Conservation (phyloP, 1,140 invertebrate genomes). For the Tetragonula clypearis region DNA sequence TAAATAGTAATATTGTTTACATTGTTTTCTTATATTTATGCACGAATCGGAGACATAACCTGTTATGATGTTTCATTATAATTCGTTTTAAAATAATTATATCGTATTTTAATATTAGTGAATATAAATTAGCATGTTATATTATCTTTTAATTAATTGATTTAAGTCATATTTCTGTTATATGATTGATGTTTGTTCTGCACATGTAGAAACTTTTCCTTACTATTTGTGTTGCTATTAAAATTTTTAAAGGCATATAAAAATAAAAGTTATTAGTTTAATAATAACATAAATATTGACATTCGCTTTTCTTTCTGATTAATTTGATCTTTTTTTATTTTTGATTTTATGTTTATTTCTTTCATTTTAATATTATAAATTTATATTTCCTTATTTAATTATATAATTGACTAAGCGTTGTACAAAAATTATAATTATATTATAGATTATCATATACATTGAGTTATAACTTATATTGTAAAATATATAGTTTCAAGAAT, state of each 20-base stretch:
- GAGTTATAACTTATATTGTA: background rate
- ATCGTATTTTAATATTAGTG: background rate
- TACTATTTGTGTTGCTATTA: background rate
- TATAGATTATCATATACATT: background rate
- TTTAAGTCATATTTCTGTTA: slow-evolving; percentile 26
- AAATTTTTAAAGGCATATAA: background rate
- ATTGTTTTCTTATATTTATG: slow-evolving; percentile 62
- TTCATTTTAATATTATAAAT: background rate
- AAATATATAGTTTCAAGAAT: background rate
- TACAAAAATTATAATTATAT: background rate
- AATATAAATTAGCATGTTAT: background rate
- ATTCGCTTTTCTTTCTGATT: background rate
- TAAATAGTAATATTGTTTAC: slow-evolving; percentile 72
- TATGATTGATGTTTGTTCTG: background rate
- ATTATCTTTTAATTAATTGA: background rate
- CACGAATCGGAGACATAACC: slow-evolving; percentile 69
- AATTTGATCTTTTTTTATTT: background rate
- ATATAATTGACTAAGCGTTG: background rate
- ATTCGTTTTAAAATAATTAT: slow-evolving; percentile 10
- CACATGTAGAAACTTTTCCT: background rate
- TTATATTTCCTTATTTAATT: background rate
- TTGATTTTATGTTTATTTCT: background rate
- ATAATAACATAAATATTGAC: background rate
- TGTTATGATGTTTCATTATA: slow-evolving; percentile 32
- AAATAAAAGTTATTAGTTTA: background rate